Conservation (phyloP, 2,797 vertebrate genomes). For the Vultur gryphus region DNA sequence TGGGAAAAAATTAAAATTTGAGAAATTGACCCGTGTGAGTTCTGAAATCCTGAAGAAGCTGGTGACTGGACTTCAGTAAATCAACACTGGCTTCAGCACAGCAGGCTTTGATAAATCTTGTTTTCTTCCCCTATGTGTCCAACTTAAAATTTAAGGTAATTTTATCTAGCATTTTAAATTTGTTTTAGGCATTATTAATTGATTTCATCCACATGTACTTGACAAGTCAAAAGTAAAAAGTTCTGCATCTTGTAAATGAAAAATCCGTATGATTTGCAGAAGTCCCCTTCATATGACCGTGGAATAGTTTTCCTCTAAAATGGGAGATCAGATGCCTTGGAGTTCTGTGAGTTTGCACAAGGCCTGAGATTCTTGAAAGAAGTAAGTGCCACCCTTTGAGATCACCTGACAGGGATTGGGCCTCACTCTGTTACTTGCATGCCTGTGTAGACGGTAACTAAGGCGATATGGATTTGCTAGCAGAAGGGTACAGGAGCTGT, state of each 20-base stretch:
- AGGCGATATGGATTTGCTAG: background rate
- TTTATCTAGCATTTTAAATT: background rate
- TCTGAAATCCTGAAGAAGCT: background rate
- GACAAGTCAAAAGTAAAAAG: background rate
- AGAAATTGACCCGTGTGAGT: background rate
- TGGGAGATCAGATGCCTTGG: background rate
- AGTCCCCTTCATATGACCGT: background rate
- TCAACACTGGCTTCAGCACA: background rate
- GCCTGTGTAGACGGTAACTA: background rate
- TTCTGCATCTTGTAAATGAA: background rate
- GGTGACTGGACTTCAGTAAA: background rate
- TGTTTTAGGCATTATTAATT: background rate
- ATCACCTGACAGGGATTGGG: background rate
- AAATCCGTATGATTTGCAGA: background rate
- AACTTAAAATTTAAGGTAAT: background rate
- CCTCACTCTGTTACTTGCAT: background rate
- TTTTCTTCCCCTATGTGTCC: background rate
- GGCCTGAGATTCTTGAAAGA: background rate
- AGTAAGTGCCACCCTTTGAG: background rate
- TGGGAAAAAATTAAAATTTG: fast-evolving
- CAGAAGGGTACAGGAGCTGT: background rate
- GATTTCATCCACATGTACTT: background rate
- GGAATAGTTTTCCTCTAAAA: background rate
- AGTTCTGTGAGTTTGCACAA: background rate
- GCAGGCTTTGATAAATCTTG: background rate